Evolutionary conservation across 2,797 vertebrate genomes (phyloP).

Genomic region (Heliangelus exortis): DNA sequence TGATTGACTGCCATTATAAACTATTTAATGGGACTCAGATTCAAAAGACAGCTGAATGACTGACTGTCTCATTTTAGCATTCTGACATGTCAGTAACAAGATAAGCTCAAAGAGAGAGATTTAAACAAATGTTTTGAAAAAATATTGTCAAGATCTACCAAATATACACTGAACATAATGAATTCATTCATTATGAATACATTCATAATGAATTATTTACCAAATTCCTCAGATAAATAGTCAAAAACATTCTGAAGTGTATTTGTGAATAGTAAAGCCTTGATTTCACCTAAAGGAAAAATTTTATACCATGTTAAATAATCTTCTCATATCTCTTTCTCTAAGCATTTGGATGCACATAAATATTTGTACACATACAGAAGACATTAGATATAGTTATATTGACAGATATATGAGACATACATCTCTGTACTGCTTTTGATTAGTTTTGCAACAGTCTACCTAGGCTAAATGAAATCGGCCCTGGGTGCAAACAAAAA

Average conservation of each 20-base stretch:
- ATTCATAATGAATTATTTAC: too few relatives aligned
- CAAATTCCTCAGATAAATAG: background rate
- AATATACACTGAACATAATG: background rate
- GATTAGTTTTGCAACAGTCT: background rate
- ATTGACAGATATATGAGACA: background rate
- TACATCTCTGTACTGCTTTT: background rate
- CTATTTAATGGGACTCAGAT: background rate
- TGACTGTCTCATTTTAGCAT: background rate
- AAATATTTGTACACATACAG: background rate
- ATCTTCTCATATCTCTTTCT: background rate
- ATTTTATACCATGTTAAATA: background rate
- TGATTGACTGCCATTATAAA: conserved; percentile 47
- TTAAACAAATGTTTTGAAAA: conserved; percentile 8
- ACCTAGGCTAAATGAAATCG: background rate
- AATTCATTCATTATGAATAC: too few relatives aligned
- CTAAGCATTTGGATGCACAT: background rate
- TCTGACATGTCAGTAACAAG: background rate
- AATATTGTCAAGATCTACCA: background rate
- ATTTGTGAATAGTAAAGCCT: background rate
- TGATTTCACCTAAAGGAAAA: background rate
- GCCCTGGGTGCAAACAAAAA: background rate
- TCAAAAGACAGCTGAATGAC: background rate
- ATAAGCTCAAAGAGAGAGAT: background rate
- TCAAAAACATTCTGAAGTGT: background rate
- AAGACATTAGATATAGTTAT: background rate